Evolutionary conservation across 2,113 vertebrate genomes (phyloP).

Genomic region (Tachycineta bicolor): DNA sequence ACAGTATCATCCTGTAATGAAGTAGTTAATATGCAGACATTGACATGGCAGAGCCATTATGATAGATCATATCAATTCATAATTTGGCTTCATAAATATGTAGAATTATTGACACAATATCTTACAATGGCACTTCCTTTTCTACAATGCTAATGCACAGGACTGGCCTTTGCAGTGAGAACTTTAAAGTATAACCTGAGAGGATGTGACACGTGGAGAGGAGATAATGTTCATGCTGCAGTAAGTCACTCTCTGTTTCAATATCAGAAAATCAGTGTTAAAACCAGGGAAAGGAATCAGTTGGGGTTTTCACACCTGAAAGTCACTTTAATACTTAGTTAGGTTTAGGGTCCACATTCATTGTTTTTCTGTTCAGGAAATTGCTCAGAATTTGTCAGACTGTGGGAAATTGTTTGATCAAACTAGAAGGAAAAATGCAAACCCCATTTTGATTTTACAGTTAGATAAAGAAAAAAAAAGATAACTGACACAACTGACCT

Average conservation of each 20-base stretch:
- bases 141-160: not conserved
- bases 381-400: not conserved
- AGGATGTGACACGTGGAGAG: not conserved
- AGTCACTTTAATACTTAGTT: not conserved
- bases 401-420: not conserved
- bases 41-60: slow-evolving; percentile 17
- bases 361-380: not conserved
- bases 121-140: not conserved
- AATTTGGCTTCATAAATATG: slow-evolving; percentile 44
- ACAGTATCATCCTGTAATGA: slow-evolving; percentile 5
- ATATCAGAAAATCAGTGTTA: not conserved
- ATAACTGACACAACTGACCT: not conserved
- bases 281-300: not conserved
- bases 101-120: slow-evolving; percentile 20
- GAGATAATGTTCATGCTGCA: not conserved
- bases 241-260: not conserved
- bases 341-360: not conserved
- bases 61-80: slow-evolving; percentile 19
- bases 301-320: not conserved
- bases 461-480: not conserved
- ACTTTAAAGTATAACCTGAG: not conserved
- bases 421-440: not conserved
- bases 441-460: not conserved
- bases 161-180: not conserved
- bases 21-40: slow-evolving; percentile 34